Percentiles rank a stretch among this genome's conserved stretches.
Evolutionary conservation across 2,113 vertebrate species (phyloP).

Genomic region (Mustelus asterias): DNA sequence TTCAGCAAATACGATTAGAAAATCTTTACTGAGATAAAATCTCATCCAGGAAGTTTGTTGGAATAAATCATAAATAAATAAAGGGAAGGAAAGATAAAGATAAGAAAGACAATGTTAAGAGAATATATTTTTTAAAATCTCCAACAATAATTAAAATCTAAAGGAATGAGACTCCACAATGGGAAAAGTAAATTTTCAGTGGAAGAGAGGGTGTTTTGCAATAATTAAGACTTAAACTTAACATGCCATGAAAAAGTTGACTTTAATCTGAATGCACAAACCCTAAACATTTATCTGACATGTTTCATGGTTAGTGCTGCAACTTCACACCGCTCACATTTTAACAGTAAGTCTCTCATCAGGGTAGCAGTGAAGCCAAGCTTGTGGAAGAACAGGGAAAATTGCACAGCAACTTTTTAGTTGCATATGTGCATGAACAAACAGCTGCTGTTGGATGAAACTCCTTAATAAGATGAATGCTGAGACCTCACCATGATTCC

Average conservation of each 20-base stretch:
- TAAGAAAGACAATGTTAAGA: background rate
- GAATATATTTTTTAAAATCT: background rate
- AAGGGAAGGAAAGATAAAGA: background rate
- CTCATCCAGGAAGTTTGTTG: background rate
- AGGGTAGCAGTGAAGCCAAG: background rate
- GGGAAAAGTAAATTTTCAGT: background rate
- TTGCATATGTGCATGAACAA: background rate
- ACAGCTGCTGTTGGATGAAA: background rate
- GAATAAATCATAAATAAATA: background rate
- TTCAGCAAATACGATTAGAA: background rate
- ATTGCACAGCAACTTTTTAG: background rate
- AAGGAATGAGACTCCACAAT: background rate
- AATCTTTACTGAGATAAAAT: background rate
- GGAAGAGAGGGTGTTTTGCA: background rate
- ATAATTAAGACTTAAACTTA: background rate
- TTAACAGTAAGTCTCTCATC: background rate
- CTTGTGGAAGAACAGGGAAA: background rate
- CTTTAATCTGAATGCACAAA: too few relatives aligned
- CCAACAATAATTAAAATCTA: too few relatives aligned
- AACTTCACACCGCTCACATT: background rate
- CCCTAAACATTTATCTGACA: background rate
- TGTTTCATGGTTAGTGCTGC: background rate
- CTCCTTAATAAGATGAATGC: background rate
- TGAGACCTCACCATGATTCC: background rate
- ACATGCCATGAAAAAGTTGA: background rate